These are phyloP conservation scores for Tipula unca DNA, from an alignment of 2,888 invertebrate species.

Conservation along the genomic window DNA sequence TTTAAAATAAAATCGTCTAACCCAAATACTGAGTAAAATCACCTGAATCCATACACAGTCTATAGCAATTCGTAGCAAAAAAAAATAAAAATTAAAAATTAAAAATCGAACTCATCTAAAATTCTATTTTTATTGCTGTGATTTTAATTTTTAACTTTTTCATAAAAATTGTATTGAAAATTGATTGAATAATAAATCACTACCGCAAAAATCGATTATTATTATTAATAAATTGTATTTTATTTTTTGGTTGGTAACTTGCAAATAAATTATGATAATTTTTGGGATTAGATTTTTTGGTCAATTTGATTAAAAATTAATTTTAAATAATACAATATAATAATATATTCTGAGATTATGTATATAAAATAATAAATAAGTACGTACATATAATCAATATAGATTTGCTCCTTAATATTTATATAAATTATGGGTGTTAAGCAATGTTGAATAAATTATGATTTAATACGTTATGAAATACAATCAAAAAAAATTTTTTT, in stretches of 20 bases:
- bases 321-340: background rate
- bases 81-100: too few species aligned
- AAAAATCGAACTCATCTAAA: too few species aligned
- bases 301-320: background rate
- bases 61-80: background rate
- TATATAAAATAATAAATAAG: background rate
- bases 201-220: background rate
- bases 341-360: background rate
- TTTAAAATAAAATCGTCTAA: background rate
- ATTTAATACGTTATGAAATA: background rate
- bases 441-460: background rate
- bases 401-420: background rate
- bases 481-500: background rate
- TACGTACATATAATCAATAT: background rate
- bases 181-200: background rate
- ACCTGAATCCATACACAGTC: background rate
- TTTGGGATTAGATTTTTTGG: background rate
- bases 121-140: background rate
- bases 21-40: background rate
- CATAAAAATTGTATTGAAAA: background rate
- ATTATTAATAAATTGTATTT: background rate
- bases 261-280: background rate
- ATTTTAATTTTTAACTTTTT: background rate
- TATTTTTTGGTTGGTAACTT: background rate
- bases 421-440: background rate